Percentiles rank a stretch among this genome's conserved stretches.
Evolutionary conservation across 37 sponge, comb jelly and placozoan species (phyloP).

Genomic region (Geodia barretti): DNA sequence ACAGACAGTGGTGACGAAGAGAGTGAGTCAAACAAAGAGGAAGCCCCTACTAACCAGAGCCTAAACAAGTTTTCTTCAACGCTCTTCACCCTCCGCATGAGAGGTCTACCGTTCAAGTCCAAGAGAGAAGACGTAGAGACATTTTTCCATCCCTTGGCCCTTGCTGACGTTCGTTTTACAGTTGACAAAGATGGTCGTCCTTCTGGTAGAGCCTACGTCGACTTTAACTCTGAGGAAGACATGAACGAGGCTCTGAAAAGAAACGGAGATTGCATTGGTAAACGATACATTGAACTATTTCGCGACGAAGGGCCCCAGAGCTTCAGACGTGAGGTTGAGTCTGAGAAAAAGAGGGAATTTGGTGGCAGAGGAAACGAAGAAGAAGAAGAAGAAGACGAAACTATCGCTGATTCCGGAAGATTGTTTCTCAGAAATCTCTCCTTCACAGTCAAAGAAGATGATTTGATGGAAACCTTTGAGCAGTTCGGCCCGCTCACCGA

Average conservation of each 20-base stretch:
- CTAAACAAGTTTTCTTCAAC: slow-evolving; percentile 1
- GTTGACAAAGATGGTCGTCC: slow-evolving; percentile 73
- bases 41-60: neutral
- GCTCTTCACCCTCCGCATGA: slow-evolving; percentile 81
- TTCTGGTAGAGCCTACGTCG: slow-evolving; percentile 90
- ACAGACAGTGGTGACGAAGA: neutral
- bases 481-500: slow-evolving; percentile 88
- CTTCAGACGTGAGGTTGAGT: neutral
- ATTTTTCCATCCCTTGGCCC: slow-evolving; percentile 87
- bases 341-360: neutral
- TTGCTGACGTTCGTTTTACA: slow-evolving; percentile 65
- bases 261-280: slow-evolving; percentile 83
- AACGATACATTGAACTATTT: slow-evolving; percentile 88
- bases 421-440: slow-evolving; percentile 92
- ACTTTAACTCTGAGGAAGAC: slow-evolving; percentile 80
- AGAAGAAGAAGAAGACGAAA: slow-evolving; percentile 27
- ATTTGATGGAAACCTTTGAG: slow-evolving; percentile 74
- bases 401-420: slow-evolving; percentile 83
- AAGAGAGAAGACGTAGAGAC: slow-evolving; percentile 69
- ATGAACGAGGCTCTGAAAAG: slow-evolving; percentile 73
- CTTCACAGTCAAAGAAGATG: slow-evolving; percentile 82
- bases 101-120: slow-evolving; percentile 91
- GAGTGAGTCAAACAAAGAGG: slow-evolving; percentile 1
- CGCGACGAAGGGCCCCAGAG: slow-evolving; percentile 55
- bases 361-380: slow-evolving; percentile 1